phyloP scores from a whole-genome alignment of 2,113 vertebrate genomes.

The Rhea americana region DNA sequence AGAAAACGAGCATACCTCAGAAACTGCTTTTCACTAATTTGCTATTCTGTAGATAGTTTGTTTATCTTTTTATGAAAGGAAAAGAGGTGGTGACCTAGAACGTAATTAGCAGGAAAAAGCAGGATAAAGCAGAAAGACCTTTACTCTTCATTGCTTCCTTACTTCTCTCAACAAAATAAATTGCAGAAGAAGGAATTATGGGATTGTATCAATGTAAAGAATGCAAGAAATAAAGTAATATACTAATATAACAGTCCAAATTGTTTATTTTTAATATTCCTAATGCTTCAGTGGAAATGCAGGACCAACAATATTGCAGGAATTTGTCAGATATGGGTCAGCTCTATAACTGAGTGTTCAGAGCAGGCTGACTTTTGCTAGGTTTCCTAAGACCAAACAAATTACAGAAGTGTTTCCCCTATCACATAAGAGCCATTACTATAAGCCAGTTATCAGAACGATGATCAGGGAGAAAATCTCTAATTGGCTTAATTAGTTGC shows the following conservation, averaged over 20 bases:
- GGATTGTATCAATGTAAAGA: not conserved
- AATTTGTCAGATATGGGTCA: accelerated
- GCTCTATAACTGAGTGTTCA: not conserved
- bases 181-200: not conserved
- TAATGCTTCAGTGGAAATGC: not conserved
- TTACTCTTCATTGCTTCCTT: not conserved
- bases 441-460: not conserved
- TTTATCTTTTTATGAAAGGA: not conserved
- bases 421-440: not conserved
- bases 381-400: not conserved
- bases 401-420: not conserved
- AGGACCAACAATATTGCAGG: accelerated
- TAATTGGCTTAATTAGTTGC: not conserved
- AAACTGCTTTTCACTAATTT: not conserved
- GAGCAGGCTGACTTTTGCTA: not conserved
- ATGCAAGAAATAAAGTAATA: not conserved
- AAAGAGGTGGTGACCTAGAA: not conserved
- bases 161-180: not conserved
- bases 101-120: not conserved
- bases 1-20: not conserved
- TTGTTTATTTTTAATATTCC: not conserved
- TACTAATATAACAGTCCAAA: not conserved
- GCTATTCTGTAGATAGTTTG: not conserved
- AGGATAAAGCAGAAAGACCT: not conserved
- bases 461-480: not conserved